phyloP scores from a whole-genome alignment of 1,140 invertebrate genomes.

The Heterodera schachtii region DNA sequence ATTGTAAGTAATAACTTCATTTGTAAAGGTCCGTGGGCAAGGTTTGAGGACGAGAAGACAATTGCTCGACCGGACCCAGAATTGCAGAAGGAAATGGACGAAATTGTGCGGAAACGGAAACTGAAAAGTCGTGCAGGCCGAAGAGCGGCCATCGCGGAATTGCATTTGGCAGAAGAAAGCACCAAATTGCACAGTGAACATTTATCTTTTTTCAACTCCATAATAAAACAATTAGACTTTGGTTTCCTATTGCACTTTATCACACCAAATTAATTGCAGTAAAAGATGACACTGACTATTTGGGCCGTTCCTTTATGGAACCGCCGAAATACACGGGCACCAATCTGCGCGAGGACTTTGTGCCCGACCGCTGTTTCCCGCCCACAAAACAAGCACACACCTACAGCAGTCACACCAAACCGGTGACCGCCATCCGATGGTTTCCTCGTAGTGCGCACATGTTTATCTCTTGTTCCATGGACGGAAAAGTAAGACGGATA shows the following conservation, averaged over 20 bases:
- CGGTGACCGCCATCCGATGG: conserved; percentile 92
- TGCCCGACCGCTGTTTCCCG: conserved; percentile 92
- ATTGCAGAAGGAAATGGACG: conserved; percentile 87
- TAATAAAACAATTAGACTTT: background rate
- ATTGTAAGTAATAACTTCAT: no score
- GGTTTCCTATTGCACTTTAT: no score
- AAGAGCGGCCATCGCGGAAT: conserved; percentile 50
- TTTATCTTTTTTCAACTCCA: background rate
- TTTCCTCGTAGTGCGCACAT: conserved; percentile 93
- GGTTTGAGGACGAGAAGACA: conserved; percentile 84
- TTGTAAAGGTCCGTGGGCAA: conserved; percentile 95
- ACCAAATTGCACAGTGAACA: conserved; percentile 84
- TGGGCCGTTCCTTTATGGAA: conserved; percentile 90
- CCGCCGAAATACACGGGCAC: conserved; percentile 92
- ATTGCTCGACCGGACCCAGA: conserved; percentile 84
- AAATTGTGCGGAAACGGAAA: conserved; percentile 74
- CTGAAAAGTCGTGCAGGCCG: conserved; percentile 53
- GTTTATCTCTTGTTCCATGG: conserved; percentile 92
- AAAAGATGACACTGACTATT: conserved; percentile 91
- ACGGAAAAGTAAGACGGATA: conserved; percentile 82
- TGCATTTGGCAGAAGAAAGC: conserved; percentile 78
- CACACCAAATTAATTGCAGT: conserved; percentile 71
- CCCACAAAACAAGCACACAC: conserved; percentile 95
- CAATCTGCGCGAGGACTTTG: conserved; percentile 85
- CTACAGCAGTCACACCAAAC: conserved; percentile 95